Percentiles rank a stretch among this genome's conserved stretches.
Conservation (phyloP, 2,888 invertebrate species). For the Crematogaster levior region DNA sequence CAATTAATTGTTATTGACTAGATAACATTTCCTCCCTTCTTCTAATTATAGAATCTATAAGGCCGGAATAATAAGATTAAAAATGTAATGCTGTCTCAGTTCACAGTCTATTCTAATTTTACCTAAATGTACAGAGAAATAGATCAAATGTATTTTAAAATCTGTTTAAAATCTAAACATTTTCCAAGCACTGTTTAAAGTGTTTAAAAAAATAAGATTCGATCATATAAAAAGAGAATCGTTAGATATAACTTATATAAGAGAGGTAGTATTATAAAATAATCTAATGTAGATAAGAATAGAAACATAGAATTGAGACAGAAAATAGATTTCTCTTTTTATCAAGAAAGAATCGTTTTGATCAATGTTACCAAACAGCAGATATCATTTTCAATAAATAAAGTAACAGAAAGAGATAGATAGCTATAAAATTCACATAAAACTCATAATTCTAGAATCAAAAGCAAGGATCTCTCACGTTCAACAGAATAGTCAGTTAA, state of each 20-base stretch:
- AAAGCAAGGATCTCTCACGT: conserved; percentile 81
- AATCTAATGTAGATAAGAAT: not conserved
- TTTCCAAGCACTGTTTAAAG: not conserved
- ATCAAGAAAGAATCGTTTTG: not conserved
- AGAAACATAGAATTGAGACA: not conserved
- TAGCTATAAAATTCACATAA: not conserved
- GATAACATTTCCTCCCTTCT: not conserved
- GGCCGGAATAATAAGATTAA: not conserved
- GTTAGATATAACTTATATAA: too few relatives aligned
- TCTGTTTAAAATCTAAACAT: not conserved
- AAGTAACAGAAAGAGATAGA: not conserved
- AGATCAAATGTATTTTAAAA: not conserved
- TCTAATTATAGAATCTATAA: not conserved
- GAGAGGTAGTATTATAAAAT: not conserved
- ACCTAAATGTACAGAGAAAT: not conserved
- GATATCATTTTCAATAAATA: not conserved
- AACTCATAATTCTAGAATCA: conserved; percentile 79
- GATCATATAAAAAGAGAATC: not conserved
- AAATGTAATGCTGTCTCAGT: not conserved
- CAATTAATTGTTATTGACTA: too few relatives aligned
- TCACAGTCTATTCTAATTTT: not conserved
- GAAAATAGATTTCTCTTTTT: not conserved
- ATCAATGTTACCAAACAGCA: not conserved
- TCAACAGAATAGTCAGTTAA: conserved; percentile 71
- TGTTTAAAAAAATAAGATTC: not conserved